Evolutionary conservation across 2,797 vertebrate species (phyloP).

Genomic region (Scolopax bukidnonensis): DNA sequence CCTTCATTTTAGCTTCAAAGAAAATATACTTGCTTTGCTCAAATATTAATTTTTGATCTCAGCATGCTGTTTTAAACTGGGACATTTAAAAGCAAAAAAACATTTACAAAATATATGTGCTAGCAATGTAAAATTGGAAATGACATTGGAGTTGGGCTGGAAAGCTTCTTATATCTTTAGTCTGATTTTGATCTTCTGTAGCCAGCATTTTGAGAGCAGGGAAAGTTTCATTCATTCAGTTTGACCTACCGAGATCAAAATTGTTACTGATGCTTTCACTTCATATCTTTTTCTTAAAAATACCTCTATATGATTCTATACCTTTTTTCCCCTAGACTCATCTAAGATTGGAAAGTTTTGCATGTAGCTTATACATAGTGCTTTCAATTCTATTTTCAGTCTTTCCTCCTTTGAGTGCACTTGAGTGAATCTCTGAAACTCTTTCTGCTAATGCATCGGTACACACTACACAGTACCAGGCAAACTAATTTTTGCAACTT

Average conservation of each 20-base stretch:
- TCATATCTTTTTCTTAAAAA: not conserved
- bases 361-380: not conserved
- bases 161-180: not conserved
- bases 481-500: not conserved
- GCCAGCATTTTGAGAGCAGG: not conserved
- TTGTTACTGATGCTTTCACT: not conserved
- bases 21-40: not conserved
- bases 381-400: not conserved
- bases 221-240: not conserved
- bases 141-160: not conserved
- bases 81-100: not conserved
- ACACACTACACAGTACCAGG: not conserved
- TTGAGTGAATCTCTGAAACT: not conserved
- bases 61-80: not conserved
- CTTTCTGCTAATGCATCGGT: not conserved
- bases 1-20: not conserved
- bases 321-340: not conserved
- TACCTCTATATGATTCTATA: accelerated
- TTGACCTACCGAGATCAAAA: not conserved
- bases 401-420: not conserved
- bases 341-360: not conserved
- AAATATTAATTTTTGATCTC: not conserved
- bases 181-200: not conserved
- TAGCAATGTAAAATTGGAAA: not conserved
- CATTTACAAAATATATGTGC: not conserved